Evolutionary conservation across 2,797 vertebrate species (phyloP).

Genomic region (Parauchenoglanis punctatus): DNA sequence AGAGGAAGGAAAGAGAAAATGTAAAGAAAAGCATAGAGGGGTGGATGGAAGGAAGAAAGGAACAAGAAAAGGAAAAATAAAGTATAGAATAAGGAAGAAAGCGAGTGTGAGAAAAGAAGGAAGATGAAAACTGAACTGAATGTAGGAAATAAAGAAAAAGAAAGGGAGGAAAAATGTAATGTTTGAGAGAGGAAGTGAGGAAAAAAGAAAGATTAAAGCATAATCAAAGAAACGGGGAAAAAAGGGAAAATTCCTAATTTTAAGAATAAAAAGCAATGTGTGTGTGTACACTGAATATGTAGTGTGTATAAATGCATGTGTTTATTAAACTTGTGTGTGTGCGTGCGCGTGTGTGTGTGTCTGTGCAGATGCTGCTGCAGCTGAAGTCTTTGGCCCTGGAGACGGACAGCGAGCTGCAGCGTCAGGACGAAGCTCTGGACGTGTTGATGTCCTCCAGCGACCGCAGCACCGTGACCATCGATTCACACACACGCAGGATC

Average conservation of each 20-base stretch:
- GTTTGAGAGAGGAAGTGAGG: background rate
- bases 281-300: background rate
- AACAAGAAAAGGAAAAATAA: too few species aligned
- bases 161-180: background rate
- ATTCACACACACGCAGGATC: constrained; percentile 86
- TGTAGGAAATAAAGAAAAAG: too few species aligned
- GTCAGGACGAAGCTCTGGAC: constrained; percentile 88
- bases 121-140: too few species aligned
- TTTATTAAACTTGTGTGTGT: background rate
- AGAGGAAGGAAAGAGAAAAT: background rate
- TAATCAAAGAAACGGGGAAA: too few species aligned
- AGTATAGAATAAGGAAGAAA: too few species aligned
- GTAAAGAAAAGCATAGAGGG: too few species aligned
- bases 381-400: constrained; percentile 90
- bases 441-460: constrained; percentile 81
- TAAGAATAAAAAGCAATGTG: too few species aligned
- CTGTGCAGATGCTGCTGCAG: constrained; percentile 85
- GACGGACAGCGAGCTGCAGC: constrained; percentile 86
- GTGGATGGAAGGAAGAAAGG: background rate
- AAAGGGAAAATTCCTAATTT: too few species aligned
- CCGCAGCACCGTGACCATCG: constrained; percentile 76
- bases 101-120: too few species aligned
- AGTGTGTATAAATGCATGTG: background rate
- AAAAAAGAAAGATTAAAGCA: too few species aligned
- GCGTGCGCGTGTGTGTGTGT: constrained; percentile 35